Base-by-base conservation (phyloP, 2,113 vertebrate genomes). In the Panthera leo region DNA sequence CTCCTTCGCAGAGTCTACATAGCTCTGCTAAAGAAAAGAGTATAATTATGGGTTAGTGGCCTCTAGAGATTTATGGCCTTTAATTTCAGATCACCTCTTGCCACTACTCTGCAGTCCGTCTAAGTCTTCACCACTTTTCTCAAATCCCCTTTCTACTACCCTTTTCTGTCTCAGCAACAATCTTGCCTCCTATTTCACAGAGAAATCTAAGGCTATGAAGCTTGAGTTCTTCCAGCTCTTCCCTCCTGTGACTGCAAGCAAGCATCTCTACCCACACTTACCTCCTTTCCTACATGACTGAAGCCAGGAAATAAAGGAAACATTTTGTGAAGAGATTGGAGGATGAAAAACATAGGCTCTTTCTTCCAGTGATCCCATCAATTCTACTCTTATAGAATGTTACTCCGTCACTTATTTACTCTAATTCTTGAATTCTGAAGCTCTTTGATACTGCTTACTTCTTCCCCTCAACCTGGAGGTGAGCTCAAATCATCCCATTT, bases 151-250 rank as follows among this genome's bases (percentile, higher is more conserved):
- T 89, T 88, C 68, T 91, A 53, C 68, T 23, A 67, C n/a, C 1
- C 5, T 42, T 80, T 95, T 39, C n/a, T 84, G 48, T 89, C 23
- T 85, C 71, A 85, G 39, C 39, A 80, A 19, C 73, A 68, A 61
- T 68, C 78, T 91, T 91, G 34, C 48, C 48, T 73, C 14, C 71
- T 95, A 2, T 95, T 96, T 94, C 16, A 85, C 9, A 90, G 67
- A 86, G 85, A 89, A 61, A 89, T 85, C 68, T 88, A 58, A 86
- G 42, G 25, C 84, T 48, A n/a, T 42, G 12, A 68, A 39, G 10
- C 42, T 85, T 85, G 18, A 94, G n/a, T 58, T 68, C 55, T 90
- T n/a, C 23, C 27, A 53, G 48, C 31, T 91, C 93, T 88, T 95
- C 61, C 71, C 36, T 92, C 11, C 10, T 39, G 10, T 92, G 71